phyloP scores from a whole-genome alignment of 2,888 invertebrate species.

The Drosophila ustulata region DNA sequence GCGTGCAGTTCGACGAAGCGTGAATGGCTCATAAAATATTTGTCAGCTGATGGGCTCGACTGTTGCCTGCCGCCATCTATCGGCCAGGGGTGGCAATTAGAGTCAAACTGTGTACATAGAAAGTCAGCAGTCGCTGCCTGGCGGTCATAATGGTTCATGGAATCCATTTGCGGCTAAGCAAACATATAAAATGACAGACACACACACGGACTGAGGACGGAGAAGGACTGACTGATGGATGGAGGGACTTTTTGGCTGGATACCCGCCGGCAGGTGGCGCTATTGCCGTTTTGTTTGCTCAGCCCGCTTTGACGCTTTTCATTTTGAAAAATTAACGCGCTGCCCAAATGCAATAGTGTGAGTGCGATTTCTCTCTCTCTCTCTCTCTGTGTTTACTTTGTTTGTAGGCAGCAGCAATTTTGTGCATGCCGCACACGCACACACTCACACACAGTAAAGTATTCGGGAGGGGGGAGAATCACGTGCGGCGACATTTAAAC shows the following conservation, averaged over 20 bases:
- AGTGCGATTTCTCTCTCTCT: neutral
- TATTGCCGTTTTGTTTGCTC: conserved; percentile 44
- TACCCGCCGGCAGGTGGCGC: conserved; percentile 37
- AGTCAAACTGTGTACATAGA: conserved; percentile 52
- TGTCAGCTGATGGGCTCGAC: conserved; percentile 22
- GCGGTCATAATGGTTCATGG: conserved; percentile 54
- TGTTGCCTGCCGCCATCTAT: too few relatives aligned
- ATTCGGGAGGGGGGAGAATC: neutral
- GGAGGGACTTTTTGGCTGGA: neutral
- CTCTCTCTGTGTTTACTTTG: neutral
- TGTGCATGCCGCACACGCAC: conserved; percentile 45
- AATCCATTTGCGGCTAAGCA: conserved; percentile 62
- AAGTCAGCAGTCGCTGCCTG: conserved; percentile 50
- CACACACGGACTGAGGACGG: conserved; percentile 11
- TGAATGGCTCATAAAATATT: conserved; percentile 51
- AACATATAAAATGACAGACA: conserved; percentile 45
- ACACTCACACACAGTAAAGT: neutral
- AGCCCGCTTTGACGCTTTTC: conserved; percentile 52
- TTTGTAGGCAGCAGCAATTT: conserved; percentile 45
- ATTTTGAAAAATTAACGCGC: conserved; percentile 58
- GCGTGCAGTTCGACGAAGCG: conserved; percentile 20
- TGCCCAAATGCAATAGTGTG: neutral
- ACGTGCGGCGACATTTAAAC: conserved; percentile 19
- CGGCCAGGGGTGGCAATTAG: conserved; percentile 47
- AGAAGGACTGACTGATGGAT: conserved; percentile 2